Evolutionary conservation across 2,113 vertebrate species (phyloP), one percentile per base, ranked within the genome.

Genomic region (Fulica atra): DNA sequence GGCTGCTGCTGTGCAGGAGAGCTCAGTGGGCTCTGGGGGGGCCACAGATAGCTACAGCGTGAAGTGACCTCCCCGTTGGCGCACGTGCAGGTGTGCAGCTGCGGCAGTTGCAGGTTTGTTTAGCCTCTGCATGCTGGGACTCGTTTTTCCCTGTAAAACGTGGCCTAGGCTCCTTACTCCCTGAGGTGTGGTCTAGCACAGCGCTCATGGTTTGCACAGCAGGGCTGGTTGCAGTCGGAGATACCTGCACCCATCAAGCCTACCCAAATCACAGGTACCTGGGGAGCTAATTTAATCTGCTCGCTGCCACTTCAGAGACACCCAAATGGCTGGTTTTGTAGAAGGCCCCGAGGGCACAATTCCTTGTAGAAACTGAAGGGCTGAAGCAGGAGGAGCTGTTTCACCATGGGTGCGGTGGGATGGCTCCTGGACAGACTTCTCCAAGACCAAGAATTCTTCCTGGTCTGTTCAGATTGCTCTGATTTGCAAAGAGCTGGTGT

Each of bases 1-100:
- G 18, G n/a, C 20, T 2, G 1, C 19, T 23, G 26, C 23, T 0
- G 0, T 11, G 6, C 7, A 18, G 26, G 29, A 44, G 31, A 70
- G 16, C 28, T 56, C 17, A 4, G 3, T 50, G 66, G 65, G 24
- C 31, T 78, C 44, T 1, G 1, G 16, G 56, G 15, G 4, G 5
- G 25, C 56, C 13, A 19, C 16, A 46, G 51, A 4, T 60, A 48
- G 5, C 16, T 40, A 2, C 5, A 65, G 56, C 23, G 2, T 25
- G 7, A 40, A 70, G 60, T 10, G 28, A 36, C 3, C 1, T 31
- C 5, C 8, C 2, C 11, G 40, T 40, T 7, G 25, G 18, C 24
- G 50, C 29, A 19, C 3, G 3, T 36, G 26, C 53, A 53, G 21
- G 21, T 11, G 12, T 48, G 29, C 59, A 50, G 54, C 64, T 26